A percentile compares a stretch with the other conserved stretches of the same genome.
Evolutionary conservation across 2,113 vertebrate species (phyloP).

Genomic region (Hystrix brachyura): DNA sequence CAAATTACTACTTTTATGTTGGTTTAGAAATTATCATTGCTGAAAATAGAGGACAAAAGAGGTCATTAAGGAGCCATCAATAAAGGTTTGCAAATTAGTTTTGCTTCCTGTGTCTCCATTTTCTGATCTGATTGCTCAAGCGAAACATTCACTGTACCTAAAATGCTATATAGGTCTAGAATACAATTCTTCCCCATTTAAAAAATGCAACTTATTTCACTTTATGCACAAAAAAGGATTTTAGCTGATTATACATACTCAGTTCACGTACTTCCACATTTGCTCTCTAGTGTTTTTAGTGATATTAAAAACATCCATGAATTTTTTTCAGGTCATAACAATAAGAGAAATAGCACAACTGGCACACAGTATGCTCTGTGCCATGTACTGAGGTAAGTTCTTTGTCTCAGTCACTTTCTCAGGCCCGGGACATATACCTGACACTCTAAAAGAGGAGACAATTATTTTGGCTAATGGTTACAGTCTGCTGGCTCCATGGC

Average conservation of each 20-base stretch:
- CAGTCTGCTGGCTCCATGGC: neutral
- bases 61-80: neutral
- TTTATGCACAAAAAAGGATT: neutral
- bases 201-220: slow-evolving; percentile 7
- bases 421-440: neutral
- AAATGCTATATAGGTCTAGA: neutral
- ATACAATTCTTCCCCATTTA: neutral
- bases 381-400: neutral
- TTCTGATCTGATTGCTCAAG: slow-evolving; percentile 3
- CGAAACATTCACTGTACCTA: neutral
- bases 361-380: neutral
- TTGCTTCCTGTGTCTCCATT: neutral
- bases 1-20: neutral
- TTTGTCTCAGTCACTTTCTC: neutral
- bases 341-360: neutral
- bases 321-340: neutral
- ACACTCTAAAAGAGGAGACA: neutral
- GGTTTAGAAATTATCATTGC: neutral
- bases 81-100: slow-evolving; percentile 30
- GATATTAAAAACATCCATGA: neutral
- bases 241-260: neutral
- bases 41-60: neutral
- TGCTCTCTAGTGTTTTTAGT: slow-evolving; percentile 8
- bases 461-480: neutral
- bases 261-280: neutral